Evolutionary conservation across 1,140 invertebrate genomes (phyloP).

Genomic region (Mizuhopecten yessoensis): DNA sequence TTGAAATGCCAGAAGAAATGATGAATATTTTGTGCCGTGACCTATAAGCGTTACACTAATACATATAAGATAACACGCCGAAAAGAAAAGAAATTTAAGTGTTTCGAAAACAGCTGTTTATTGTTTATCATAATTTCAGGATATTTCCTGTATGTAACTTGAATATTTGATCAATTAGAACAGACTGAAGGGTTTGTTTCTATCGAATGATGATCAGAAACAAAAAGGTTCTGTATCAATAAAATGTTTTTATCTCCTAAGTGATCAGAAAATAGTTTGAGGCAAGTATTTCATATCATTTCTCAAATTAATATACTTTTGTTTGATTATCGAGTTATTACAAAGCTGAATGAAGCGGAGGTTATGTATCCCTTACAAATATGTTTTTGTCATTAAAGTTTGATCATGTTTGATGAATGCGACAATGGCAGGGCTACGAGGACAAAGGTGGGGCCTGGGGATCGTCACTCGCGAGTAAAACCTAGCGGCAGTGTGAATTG

Average conservation of each 20-base stretch:
- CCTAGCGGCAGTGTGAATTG: constrained; percentile 12
- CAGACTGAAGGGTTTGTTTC: neutral
- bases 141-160: neutral
- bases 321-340: constrained; percentile 5
- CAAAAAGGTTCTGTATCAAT: constrained; percentile 23
- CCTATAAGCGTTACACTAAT: no score
- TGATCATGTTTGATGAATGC: constrained; percentile 42
- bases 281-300: constrained; percentile 5
- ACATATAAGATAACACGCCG: no score
- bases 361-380: constrained; percentile 4
- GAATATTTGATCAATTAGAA: constrained; percentile 21
- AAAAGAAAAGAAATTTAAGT: no score
- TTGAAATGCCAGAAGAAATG: no score
- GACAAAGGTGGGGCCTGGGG: constrained; percentile 10
- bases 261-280: constrained; percentile 17
- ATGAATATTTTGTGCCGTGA: no score
- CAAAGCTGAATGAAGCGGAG: neutral
- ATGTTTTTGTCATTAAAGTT: constrained; percentile 31
- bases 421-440: neutral
- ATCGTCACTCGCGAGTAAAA: constrained; percentile 24
- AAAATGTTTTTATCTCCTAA: neutral
- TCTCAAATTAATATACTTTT: neutral
- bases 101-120: no score
- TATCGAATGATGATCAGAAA: constrained; percentile 9
- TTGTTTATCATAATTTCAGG: constrained; percentile 22